Conservation (phyloP, 1,140 invertebrate species). For the Alviniconcha marisindica region DNA sequence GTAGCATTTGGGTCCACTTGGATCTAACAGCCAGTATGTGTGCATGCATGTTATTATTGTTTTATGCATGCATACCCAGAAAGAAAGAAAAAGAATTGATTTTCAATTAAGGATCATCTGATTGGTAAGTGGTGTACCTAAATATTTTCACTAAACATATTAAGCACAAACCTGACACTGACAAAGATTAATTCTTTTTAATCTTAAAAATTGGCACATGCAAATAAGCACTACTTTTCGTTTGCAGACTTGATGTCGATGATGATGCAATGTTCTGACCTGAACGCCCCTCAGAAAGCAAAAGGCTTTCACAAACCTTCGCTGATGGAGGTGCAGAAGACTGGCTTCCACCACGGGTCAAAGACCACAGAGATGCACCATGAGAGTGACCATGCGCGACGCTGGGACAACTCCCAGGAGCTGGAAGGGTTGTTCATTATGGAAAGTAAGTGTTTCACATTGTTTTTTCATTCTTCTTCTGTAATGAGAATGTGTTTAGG, state of each 20-base stretch:
- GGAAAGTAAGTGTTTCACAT: not conserved
- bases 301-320: constrained; percentile 65
- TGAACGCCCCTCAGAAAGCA: constrained; percentile 62
- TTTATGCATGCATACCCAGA: too few species aligned
- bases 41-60: too few species aligned
- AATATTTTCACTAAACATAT: not conserved
- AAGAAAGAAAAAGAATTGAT: too few species aligned
- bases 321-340: constrained; percentile 58
- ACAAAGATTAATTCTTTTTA: too few species aligned
- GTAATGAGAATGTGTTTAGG: too few species aligned
- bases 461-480: not conserved
- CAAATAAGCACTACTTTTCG: not conserved
- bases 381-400: constrained; percentile 60
- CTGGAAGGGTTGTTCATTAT: constrained; percentile 58
- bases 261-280: constrained; percentile 69
- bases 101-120: too few species aligned
- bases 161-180: too few species aligned
- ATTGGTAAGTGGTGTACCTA: too few species aligned
- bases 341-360: constrained; percentile 25
- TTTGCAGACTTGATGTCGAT: constrained; percentile 63
- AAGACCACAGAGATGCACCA: constrained; percentile 28
- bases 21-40: too few species aligned
- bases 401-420: constrained; percentile 60
- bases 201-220: not conserved
- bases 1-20: too few species aligned